Percentiles rank a stretch among this genome's conserved stretches.
These are phyloP conservation scores for Ophioninae sp. DNA, from an alignment of 2,888 invertebrate species.

Conservation along the genomic window DNA sequence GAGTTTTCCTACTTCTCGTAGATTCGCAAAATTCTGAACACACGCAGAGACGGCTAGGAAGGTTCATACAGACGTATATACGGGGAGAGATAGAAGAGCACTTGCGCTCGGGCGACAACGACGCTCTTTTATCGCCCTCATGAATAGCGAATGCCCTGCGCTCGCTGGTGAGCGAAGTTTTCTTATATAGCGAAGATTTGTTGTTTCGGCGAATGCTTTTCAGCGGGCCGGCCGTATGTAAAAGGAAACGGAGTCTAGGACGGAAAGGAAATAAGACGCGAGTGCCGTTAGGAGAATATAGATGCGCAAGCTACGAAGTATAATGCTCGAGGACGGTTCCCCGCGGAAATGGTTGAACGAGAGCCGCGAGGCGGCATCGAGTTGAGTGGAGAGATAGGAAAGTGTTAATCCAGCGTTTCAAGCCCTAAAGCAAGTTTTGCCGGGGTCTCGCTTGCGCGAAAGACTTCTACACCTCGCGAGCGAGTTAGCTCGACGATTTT, in stretches of 20 bases:
- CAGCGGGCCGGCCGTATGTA: slow-evolving; percentile 35
- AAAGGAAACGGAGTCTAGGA: slow-evolving; percentile 40
- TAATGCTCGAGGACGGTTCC: slow-evolving; percentile 61
- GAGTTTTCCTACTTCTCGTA: slow-evolving; percentile 10
- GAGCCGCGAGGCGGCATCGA: slow-evolving; percentile 63
- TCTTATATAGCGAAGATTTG: slow-evolving; percentile 67
- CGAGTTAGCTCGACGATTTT: slow-evolving; percentile 17
- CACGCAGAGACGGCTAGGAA: neutral
- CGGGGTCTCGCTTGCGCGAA: slow-evolving; percentile 20
- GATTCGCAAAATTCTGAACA: slow-evolving; percentile 26
- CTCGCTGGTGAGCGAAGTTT: slow-evolving; percentile 63
- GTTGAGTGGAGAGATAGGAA: slow-evolving; percentile 80
- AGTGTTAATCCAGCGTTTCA: slow-evolving; percentile 82
- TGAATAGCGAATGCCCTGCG: slow-evolving; percentile 63
- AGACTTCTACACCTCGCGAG: slow-evolving; percentile 25
- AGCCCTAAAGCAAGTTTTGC: slow-evolving; percentile 47
- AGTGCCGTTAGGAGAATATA: slow-evolving; percentile 48
- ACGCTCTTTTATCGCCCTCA: slow-evolving; percentile 65
- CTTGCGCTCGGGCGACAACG: slow-evolving; percentile 65
- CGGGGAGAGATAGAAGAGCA: slow-evolving; percentile 45
- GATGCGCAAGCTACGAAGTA: slow-evolving; percentile 39
- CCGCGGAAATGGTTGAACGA: slow-evolving; percentile 67
- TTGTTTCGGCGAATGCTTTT: slow-evolving; percentile 62
- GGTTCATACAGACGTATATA: neutral
- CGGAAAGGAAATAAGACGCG: slow-evolving; percentile 45